Evolutionary conservation across 2,113 vertebrate genomes (phyloP).

Genomic region (Trinectes maculatus): DNA sequence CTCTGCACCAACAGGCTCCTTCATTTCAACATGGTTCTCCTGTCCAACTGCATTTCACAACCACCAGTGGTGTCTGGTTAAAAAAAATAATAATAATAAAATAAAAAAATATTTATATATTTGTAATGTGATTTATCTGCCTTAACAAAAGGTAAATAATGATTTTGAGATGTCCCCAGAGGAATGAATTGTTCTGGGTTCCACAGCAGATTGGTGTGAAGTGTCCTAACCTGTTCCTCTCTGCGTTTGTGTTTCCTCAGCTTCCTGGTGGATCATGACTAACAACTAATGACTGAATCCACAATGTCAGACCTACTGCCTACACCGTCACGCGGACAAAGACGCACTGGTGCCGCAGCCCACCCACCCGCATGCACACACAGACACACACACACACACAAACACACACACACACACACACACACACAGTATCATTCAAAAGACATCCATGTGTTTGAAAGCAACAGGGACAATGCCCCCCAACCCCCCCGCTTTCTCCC

Average conservation of each 20-base stretch:
- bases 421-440: slow-evolving; percentile 40
- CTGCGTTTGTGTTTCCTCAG: slow-evolving; percentile 75
- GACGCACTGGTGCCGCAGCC: slow-evolving; percentile 41
- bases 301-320: slow-evolving; percentile 60
- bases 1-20: background rate
- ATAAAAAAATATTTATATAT: no score
- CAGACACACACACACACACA: background rate
- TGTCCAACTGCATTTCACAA: background rate
- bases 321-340: slow-evolving; percentile 66
- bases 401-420: slow-evolving; percentile 6
- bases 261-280: slow-evolving; percentile 97
- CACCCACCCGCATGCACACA: slow-evolving; percentile 32
- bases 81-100: no score
- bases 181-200: background rate
- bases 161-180: background rate
- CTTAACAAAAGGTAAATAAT: background rate
- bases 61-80: no score
- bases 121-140: background rate
- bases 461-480: slow-evolving; percentile 43
- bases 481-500: slow-evolving; percentile 40
- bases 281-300: slow-evolving; percentile 85
- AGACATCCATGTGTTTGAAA: slow-evolving; percentile 57
- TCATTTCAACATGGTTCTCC: background rate
- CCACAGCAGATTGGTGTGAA: background rate
- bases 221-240: slow-evolving; percentile 29